Base-by-base conservation (phyloP, 2,113 vertebrate genomes). In the Apteryx owenii region DNA sequence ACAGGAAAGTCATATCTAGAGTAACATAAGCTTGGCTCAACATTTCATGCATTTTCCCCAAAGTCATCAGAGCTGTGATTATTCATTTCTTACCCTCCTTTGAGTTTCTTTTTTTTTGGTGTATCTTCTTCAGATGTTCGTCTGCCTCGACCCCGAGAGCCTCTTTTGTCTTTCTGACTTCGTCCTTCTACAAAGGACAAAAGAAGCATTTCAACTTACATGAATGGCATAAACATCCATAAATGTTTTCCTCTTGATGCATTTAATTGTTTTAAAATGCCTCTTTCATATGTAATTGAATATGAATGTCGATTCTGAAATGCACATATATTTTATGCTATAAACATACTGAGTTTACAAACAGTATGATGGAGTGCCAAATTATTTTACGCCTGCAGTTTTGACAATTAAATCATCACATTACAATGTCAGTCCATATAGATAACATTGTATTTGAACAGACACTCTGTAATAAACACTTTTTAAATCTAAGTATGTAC, bases 101-200 rank as follows among this genome's bases (percentile, higher is more conserved):
- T 99, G 2, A 99, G 98, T 78, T 99, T 99, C 97, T 99, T 99
- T 96, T 99, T 99, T 97, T 98, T 98, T 7, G 99, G 99, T 17
- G 99, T 99, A 14, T 99, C 99, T 80, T 99, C 99, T 81, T 99
- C 99, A 11, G 99, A 99, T 1, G 98, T 95, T 94, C 99, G 98
- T 80, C 98, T 98, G 85, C 98, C 99, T 90, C 99, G 98, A 40
- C 99, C 99, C 5, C 99, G 98, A 81, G 99, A 99, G 20, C 98
- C 97, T 62, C 98, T 99, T 76, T 99, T 99, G 69, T 99, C 99
- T 75, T 99, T 99, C 86, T 99, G 98, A 72, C 98, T 98, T 46
- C 99, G 97, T 64, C 97, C 97, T 95, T 99, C 99, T 99, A 80
- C 5, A 46, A 75, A 81, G 26, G 16, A 44, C 26, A 75, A 86